phyloP scores from a whole-genome alignment of 2,888 invertebrate species.

The Tolmerus cingulatus region DNA sequence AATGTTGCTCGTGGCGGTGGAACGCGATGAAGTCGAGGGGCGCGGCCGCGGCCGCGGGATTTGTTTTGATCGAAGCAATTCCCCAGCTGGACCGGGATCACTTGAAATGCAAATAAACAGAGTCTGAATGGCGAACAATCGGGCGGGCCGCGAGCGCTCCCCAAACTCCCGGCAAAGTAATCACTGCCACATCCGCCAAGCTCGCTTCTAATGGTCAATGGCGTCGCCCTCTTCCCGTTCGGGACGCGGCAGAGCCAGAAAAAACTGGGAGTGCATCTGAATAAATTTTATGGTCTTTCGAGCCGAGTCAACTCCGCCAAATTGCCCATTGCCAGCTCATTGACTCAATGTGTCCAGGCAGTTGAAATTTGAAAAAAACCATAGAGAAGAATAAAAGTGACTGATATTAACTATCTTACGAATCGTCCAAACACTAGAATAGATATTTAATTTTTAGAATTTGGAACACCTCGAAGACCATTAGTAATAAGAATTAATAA shows the following conservation, averaged over 20 bases:
- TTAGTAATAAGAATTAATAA: too few species aligned
- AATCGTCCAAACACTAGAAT: not conserved
- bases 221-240: not conserved
- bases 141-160: slow-evolving; percentile 2
- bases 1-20: not conserved
- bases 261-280: slow-evolving; percentile 2
- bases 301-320: not conserved
- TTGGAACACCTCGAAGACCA: too few species aligned
- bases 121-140: slow-evolving; percentile 17
- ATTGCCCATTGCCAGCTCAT: not conserved
- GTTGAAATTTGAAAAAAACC: not conserved
- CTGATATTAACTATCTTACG: not conserved
- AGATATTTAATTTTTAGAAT: not conserved
- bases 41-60: not conserved
- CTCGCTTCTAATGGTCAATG: not conserved
- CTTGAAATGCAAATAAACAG: slow-evolving; percentile 15
- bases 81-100: not conserved
- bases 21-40: not conserved
- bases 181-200: slow-evolving; percentile 16
- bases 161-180: not conserved
- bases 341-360: not conserved
- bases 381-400: not conserved
- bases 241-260: not conserved
- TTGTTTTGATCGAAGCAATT: slow-evolving; percentile 24
- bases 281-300: slow-evolving; percentile 1